Base-by-base conservation (phyloP, 2,113 vertebrate species). In the Pseudorectes ferrugineus region DNA sequence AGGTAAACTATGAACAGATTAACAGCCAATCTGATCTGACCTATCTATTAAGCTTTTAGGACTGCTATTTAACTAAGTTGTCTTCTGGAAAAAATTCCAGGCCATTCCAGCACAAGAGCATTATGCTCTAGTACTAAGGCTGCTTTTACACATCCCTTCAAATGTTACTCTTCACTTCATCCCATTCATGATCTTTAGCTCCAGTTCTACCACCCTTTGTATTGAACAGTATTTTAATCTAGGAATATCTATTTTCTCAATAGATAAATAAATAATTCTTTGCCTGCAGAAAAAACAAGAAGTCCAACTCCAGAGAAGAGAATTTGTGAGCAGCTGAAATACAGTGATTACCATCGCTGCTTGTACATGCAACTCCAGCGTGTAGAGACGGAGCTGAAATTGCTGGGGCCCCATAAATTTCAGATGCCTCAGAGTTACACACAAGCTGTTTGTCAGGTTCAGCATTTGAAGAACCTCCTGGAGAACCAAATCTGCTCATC, bases 331-430 rank as follows among this genome's bases (percentile, higher is more conserved):
- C 79, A 22, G 75, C 97, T 98, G 95, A 98, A 98, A 93, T 94
- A 95, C 86, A 97, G 71, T 3, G 94, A 95, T 88, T 98, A 98
- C 91, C 97, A 94, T 78, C 96, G 74, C 48, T 99, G 98, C 96
- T 98, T 99, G 74, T 98, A 98, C 94, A 73, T 95, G 62, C 99
- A 99, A 79, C 97, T 99, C 66, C 98, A 98, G 92, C 98, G 97
- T 0, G 73, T 99, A 49, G 98, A 99, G 95, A 98, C 97, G 85
- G 98, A 98, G 79, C 95, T 99, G 82, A 94, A 86, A 92, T 96
- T 99, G 88, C 85, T 99, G 84, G 98, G 98, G 28, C 96, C 98
- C 5, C 94, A 93, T 10, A 96, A 96, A 76, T 99, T 99, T 90
- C 97, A 98, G 35, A 95, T 97, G 67, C 88, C 90, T 31, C 97